These are phyloP conservation scores for Stictocephala bisonia DNA, from an alignment of 2,888 invertebrate genomes.

Conservation along the genomic window DNA sequence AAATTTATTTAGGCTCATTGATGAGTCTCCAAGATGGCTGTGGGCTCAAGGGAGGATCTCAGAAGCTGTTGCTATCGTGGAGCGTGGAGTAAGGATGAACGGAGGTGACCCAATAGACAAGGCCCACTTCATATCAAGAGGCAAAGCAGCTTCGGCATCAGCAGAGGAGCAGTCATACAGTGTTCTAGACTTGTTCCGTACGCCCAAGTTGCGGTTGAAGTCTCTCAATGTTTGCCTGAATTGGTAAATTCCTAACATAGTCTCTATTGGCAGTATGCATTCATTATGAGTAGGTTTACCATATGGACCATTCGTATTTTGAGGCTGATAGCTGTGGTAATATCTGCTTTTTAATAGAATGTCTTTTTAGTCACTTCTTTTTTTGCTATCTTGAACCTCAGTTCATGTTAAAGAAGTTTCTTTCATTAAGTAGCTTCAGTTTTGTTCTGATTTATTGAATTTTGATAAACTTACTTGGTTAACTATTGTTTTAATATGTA, in stretches of 20 bases:
- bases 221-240: conserved; percentile 84
- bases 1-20: conserved; percentile 74
- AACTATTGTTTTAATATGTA: no score
- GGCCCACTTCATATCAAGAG: conserved; percentile 74
- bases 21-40: conserved; percentile 89
- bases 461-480: no score
- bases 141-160: conserved; percentile 62
- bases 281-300: no score
- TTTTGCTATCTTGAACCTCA: no score
- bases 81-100: conserved; percentile 81
- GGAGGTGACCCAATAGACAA: conserved; percentile 73
- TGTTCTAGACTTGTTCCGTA: conserved; percentile 80
- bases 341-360: no score
- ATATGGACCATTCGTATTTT: no score
- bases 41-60: conserved; percentile 83
- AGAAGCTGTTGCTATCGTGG: conserved; percentile 80
- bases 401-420: no score
- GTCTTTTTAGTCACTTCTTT: no score
- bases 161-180: conserved; percentile 67
- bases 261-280: no score
- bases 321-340: no score
- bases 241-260: conserved; percentile 69
- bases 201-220: conserved; percentile 81
- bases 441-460: no score
- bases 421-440: no score